phyloP scores from a whole-genome alignment of 2,113 vertebrate genomes.

The Agelaius tricolor region DNA sequence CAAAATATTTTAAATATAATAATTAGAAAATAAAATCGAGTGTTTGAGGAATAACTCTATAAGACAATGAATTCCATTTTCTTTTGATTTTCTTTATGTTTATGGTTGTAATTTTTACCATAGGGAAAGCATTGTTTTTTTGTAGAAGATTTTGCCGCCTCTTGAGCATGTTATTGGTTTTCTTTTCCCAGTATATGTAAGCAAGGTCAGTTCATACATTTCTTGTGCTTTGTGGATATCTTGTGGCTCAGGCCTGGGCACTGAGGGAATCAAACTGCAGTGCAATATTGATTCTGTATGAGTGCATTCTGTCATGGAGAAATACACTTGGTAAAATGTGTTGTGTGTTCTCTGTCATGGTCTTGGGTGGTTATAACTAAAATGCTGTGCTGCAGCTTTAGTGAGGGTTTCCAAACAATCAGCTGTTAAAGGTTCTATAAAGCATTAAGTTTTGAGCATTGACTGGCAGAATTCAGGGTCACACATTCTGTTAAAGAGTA shows the following conservation, averaged over 20 bases:
- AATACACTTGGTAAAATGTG: background rate
- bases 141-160: background rate
- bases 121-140: background rate
- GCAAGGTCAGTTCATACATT: background rate
- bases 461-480: background rate
- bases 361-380: background rate
- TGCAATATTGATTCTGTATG: background rate
- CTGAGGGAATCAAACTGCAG: background rate
- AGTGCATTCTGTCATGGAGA: background rate
- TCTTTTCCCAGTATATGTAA: background rate
- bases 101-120: background rate
- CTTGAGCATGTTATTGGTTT: background rate
- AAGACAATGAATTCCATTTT: background rate
- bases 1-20: background rate
- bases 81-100: background rate
- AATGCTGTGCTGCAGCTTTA: background rate
- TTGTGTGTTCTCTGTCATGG: background rate
- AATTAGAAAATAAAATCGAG: background rate
- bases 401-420: background rate
- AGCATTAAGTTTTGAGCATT: background rate
- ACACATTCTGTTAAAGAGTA: background rate
- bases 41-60: background rate
- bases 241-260: background rate
- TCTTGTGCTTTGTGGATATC: background rate
- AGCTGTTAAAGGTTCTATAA: background rate